Base-by-base conservation (phyloP, 2,113 vertebrate species). In the Alligator sinensis region DNA sequence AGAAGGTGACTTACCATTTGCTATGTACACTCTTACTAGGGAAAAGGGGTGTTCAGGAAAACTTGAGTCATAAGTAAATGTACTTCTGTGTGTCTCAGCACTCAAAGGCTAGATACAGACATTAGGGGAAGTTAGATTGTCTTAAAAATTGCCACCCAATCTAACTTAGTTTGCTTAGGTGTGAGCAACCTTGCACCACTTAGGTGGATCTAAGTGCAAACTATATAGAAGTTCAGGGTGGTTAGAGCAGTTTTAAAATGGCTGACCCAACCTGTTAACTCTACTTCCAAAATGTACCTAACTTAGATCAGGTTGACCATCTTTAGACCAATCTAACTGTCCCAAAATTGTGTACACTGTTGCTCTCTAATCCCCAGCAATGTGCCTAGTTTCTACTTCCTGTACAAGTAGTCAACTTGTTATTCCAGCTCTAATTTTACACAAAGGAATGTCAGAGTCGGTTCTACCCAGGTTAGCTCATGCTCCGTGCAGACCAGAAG, bases 321-420 rank as follows among this genome's bases (percentile, higher is more conserved):
- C 47, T 47, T 47, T 47, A 47, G 47, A 47, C 47, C 47, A 47
- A 47, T 47, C 47, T 9, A 47, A 47, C 7, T 47, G 8, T 47
- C 47, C 47, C 47, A 47, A 47, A 47, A 2, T 47, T 47, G 47
- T 47, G 47, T 47, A 47, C 47, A 25, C 18, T 66, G 54, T 16
- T 80, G n/a, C n/a, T 76, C 15, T 82, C 62, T 78, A 38, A 1
- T 25, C n/a, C 22, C 13, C 15, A 57, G 17, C 7, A 21, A 16
- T 8, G 9, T 60, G 21, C 6, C 17, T 0, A 0, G 30, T 77
- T 81, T 17, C 7, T 54, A 57, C 47, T 63, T 86, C 28, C 19
- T 24, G 38, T 60, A 55, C 16, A 24, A 87, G 28, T 11, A 64
- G 77, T 6, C 17, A 22, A 2, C 15, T 22, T 78, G n/a, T 14